Percentiles rank a stretch among this genome's conserved stretches.
Evolutionary conservation across 2,113 vertebrate species (phyloP).

Genomic region (Myanophis thanlyinensis): DNA sequence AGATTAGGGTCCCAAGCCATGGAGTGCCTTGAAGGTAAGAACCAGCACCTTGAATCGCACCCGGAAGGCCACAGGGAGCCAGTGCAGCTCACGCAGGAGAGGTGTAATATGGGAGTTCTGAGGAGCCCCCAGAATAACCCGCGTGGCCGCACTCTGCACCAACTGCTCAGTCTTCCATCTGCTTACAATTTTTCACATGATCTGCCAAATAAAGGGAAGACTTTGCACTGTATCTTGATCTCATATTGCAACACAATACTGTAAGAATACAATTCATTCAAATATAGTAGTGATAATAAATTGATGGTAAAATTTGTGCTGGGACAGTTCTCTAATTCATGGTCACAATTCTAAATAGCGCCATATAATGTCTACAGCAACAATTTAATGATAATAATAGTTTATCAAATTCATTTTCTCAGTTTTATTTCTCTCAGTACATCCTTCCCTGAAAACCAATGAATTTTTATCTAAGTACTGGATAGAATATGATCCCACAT

Average conservation of each 20-base stretch:
- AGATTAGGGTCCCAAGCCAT: no score
- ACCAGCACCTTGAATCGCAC: no score
- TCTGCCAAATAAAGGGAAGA: neutral
- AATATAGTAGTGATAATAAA: neutral
- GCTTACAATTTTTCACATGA: neutral
- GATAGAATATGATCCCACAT: constrained; percentile 41
- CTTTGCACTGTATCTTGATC: neutral
- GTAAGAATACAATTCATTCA: neutral
- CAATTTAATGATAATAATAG: neutral
- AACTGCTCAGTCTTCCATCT: neutral
- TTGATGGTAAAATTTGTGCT: neutral
- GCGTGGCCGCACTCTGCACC: no score
- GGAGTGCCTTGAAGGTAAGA: no score
- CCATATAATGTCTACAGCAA: neutral
- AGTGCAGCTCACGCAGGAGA: no score
- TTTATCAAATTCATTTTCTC: neutral
- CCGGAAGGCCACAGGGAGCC: no score
- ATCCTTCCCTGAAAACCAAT: neutral
- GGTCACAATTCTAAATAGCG: neutral
- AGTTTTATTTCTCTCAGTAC: neutral
- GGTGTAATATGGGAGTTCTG: no score
- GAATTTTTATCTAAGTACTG: neutral
- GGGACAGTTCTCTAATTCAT: neutral
- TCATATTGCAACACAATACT: neutral
- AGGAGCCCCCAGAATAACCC: no score